Base-by-base conservation (phyloP, 2,888 invertebrate genomes). In the Stenodema calcarata region DNA sequence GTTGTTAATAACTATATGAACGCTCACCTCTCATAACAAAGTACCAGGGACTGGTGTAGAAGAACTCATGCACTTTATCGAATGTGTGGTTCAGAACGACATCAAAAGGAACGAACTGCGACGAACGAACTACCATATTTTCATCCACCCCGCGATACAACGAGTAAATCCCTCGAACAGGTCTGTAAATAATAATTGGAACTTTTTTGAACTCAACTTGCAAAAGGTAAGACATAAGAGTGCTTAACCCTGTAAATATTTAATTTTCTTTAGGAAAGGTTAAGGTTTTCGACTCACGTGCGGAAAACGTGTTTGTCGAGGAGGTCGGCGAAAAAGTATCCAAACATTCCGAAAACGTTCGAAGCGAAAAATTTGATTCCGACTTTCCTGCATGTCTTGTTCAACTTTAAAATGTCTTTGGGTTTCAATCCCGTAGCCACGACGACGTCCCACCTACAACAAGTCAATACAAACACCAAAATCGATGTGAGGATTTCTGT, bases 341-440 rank as follows among this genome's bases (percentile, higher is more conserved):
- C 99, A 91, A 96, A 96, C 92, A 95, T 95, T 73, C 99, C 99
- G 95, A 96, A 97, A 14, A 98, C 96, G 91, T 98, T 97, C 0
- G 97, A 97, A 89, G 95, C 95, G 89, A 97, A 95, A 90, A 99
- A 97, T 90, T 97, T 96, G 28, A 96, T 94, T 73, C 94, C 94
- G 82, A 93, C 93, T 83, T 94, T 93, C 16, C 95, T 93, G 90
- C 97, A 97, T 69, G 94, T 93, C 41, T 93, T 93, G 91, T 97
- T 95, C 47, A 98, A 94, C 88, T 94, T 94, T 82, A 95, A 92
- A 78, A 96, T 91, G 90, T 96, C 94, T 27, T 94, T 93, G 88
- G 94, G 94, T 87, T 93, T 93, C 88, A 96, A 94, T 42, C 95
- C 95, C 14, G 95, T 95, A 1, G 95, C 95, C 88, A 96, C 95